Evolutionary conservation across 2,113 vertebrate genomes (phyloP).

Genomic region (Calyptommatus sinebrachiatus): DNA sequence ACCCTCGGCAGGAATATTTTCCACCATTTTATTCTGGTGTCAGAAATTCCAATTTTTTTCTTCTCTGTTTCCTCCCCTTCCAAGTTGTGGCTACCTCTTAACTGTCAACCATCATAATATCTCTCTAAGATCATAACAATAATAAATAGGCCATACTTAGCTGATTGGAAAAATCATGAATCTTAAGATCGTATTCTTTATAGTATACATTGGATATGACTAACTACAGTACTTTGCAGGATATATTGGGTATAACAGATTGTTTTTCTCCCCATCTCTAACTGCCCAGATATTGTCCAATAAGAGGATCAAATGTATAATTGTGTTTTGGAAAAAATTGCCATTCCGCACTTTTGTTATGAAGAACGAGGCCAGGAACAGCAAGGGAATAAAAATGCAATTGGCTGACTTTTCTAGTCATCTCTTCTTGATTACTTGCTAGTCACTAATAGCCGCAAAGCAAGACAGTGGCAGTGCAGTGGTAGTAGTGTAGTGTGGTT

Average conservation of each 20-base stretch:
- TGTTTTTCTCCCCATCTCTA: neutral
- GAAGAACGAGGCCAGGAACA: neutral
- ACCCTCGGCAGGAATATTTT: constrained; percentile 51
- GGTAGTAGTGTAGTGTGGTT: too few relatives aligned
- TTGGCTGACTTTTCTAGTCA: neutral
- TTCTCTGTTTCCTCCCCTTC: constrained; percentile 17
- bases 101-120: neutral
- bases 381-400: too few relatives aligned
- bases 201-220: rapidly evolving
- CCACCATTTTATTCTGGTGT: constrained; percentile 50
- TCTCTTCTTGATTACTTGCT: neutral
- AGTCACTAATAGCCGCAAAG: neutral
- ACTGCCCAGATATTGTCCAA: neutral
- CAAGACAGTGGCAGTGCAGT: too few relatives aligned
- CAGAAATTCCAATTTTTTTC: constrained; percentile 53
- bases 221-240: neutral
- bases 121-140: constrained; percentile 47
- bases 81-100: constrained; percentile 14
- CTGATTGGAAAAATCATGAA: constrained; percentile 52
- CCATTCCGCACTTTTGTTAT: too few relatives aligned
- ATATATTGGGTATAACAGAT: neutral
- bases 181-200: constrained; percentile 8
- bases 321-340: neutral
- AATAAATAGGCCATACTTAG: constrained; percentile 49
- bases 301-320: neutral